Evolutionary conservation across 2,888 invertebrate species (phyloP).

Genomic region (Bedellia somnulentella): DNA sequence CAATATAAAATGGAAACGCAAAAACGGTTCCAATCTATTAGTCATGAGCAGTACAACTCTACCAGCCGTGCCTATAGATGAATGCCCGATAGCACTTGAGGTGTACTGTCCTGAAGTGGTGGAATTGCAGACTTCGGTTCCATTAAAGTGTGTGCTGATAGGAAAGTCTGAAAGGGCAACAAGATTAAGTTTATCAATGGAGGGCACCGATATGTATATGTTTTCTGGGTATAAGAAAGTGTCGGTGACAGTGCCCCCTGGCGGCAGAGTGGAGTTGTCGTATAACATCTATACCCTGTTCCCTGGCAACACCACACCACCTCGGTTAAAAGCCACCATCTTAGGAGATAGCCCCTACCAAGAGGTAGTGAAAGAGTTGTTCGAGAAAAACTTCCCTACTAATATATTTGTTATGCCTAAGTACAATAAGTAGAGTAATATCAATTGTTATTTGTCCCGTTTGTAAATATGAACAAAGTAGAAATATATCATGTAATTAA

Average conservation of each 20-base stretch:
- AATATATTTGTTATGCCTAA: slow-evolving; percentile 58
- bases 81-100: slow-evolving; percentile 63
- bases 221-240: slow-evolving; percentile 92
- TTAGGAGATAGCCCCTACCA: slow-evolving; percentile 37
- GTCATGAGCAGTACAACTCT: slow-evolving; percentile 60
- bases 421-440: slow-evolving; percentile 47
- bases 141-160: slow-evolving; percentile 69
- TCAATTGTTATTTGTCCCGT: slow-evolving; percentile 20
- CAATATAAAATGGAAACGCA: slow-evolving; percentile 46
- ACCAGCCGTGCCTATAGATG: slow-evolving; percentile 60
- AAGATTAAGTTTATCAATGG: slow-evolving; percentile 73
- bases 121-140: slow-evolving; percentile 70
- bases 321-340: slow-evolving; percentile 58
- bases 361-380: slow-evolving; percentile 44
- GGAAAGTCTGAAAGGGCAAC: slow-evolving; percentile 74
- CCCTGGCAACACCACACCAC: slow-evolving; percentile 73
- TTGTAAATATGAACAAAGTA: slow-evolving; percentile 52
- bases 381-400: slow-evolving; percentile 48
- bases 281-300: slow-evolving; percentile 82
- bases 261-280: slow-evolving; percentile 61
- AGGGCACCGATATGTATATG: slow-evolving; percentile 90
- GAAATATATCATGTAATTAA: no score
- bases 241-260: slow-evolving; percentile 62
- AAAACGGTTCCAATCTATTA: slow-evolving; percentile 21
- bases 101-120: slow-evolving; percentile 73